Base-by-base conservation (phyloP, 1,140 invertebrate species). In the Sitobion miscanthi region DNA sequence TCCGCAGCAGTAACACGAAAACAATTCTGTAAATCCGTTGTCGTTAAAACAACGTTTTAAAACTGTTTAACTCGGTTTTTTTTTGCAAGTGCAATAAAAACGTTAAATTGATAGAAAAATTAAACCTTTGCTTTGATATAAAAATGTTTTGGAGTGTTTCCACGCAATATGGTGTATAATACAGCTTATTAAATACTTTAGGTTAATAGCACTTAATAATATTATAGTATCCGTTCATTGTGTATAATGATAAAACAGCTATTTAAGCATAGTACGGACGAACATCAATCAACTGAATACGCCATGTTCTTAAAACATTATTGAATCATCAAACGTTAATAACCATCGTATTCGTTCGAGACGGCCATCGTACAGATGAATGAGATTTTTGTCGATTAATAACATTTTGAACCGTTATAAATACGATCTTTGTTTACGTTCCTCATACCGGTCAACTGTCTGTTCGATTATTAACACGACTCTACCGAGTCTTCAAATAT, bases 211-310 rank as follows among this genome's bases (percentile, higher is more conserved):
- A 54, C 87, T 52, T 49, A 49, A 77, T 77, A 9, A 69, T 69
- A 62, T 11, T 62, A 69, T n/a, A 87, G 47, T 87, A 88, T 88
- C 87, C 49, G 49, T 88, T 54, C 87, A 38, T 54, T n/a, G 47
- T 20, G n/a, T n/a, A 87, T 87, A 87, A 83, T 38, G 83, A 2
- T 85, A 42, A 52, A 23, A 54, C n/a, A 21, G 52, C 47, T n/a
- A 20, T 52, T 35, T 35, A 35, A 54, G n/a, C 47, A 54, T 6
- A 77, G 62, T 88, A 35, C 35, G n/a, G 49, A 25, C 2, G 87
- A 89, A 89, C 87, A 89, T 89, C 87, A 89, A 89, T 89, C 49
- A 54, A 57, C 88, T 57, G 52, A 45, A 89, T 38, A 38, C 52
- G 35, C 35, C 21, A 38, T 14, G 52, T 57, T 89, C 35, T 89